Conservation (phyloP, 2,113 vertebrate species). For the Henicopernis longicauda region DNA sequence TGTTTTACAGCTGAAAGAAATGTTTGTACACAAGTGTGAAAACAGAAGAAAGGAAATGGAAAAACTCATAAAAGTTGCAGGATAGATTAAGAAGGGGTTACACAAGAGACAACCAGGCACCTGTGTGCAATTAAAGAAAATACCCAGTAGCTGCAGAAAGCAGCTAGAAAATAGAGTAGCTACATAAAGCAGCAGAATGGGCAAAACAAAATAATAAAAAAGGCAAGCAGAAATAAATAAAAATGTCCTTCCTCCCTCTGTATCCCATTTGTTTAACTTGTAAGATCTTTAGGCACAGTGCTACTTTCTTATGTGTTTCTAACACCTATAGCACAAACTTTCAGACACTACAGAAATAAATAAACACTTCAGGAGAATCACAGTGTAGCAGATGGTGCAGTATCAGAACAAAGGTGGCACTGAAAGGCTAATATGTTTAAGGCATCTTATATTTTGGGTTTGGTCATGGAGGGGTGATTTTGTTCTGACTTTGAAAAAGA, state of each 20-base stretch:
- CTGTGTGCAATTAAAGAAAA: neutral
- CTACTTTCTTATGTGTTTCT: neutral
- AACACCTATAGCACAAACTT: neutral
- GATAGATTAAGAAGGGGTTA: neutral
- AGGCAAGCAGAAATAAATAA: neutral
- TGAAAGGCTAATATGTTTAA: neutral
- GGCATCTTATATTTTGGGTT: neutral
- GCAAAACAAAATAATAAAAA: neutral
- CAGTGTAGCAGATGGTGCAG: neutral
- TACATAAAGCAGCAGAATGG: neutral
- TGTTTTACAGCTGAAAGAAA: neutral
- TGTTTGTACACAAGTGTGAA: neutral
- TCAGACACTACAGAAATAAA: neutral
- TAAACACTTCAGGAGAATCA: neutral
- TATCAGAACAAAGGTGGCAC: neutral
- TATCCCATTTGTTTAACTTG: neutral
- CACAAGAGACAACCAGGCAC: neutral
- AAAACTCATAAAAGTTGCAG: neutral
- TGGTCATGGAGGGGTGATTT: neutral
- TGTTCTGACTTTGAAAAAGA: conserved; percentile 1
- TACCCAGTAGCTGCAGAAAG: neutral
- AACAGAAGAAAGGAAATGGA: neutral
- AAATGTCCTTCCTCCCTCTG: neutral
- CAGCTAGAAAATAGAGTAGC: neutral
- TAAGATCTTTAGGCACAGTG: neutral